These are phyloP conservation scores for Aphidoletes aphidimyza DNA, from an alignment of 2,888 invertebrate species.

Conservation along the genomic window DNA sequence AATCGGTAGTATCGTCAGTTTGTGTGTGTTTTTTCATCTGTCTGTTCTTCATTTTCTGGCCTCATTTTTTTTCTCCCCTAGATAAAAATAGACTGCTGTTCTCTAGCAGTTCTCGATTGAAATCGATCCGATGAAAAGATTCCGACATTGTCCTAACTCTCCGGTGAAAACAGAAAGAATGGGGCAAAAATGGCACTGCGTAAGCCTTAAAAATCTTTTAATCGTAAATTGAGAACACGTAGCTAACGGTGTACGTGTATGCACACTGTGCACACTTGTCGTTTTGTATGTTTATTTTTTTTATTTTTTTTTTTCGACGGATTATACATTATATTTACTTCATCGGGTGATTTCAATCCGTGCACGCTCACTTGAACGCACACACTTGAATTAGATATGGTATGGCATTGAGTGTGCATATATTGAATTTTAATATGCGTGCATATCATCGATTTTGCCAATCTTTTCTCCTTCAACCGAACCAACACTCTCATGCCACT, in stretches of 20 bases:
- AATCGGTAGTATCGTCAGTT: not conserved
- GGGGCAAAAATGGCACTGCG: not conserved
- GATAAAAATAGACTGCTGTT: too few species aligned
- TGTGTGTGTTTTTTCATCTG: too few species aligned
- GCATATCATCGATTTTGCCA: not conserved
- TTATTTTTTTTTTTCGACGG: not conserved
- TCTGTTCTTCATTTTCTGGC: not conserved
- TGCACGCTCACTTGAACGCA: not conserved
- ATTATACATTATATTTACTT: not conserved
- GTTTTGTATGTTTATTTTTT: too few species aligned
- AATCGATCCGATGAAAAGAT: conserved; percentile 11
- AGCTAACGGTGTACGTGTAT: not conserved
- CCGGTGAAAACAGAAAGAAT: not conserved
- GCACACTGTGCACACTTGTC: not conserved
- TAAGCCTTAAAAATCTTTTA: conserved; percentile 7
- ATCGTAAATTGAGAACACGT: conserved; percentile 31
- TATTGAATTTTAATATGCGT: conserved; percentile 43
- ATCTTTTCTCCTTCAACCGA: not conserved
- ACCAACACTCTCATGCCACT: too few species aligned
- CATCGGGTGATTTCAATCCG: conserved; percentile 3
- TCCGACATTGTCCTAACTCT: not conserved
- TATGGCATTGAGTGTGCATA: not conserved
- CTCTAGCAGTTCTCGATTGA: not conserved
- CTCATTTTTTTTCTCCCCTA: too few species aligned
- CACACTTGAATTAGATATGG: not conserved